phyloP scores from a whole-genome alignment of 2,888 invertebrate species.

The Tachystola acroxantha region DNA sequence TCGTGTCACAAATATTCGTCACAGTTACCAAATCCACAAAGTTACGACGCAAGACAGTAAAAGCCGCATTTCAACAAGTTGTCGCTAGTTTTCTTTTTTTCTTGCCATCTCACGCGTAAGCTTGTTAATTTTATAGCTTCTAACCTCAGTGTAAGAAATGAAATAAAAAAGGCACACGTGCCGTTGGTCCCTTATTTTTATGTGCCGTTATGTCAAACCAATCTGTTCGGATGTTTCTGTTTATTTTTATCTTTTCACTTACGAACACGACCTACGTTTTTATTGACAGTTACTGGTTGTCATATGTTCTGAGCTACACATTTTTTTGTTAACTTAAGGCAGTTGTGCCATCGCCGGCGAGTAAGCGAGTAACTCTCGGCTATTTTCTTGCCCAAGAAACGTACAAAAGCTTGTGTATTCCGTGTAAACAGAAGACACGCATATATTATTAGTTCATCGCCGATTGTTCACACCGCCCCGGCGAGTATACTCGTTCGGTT shows the following conservation, averaged over 20 bases:
- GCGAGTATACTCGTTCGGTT: too few relatives aligned
- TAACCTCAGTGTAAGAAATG: constrained; percentile 6
- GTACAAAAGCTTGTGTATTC: too few relatives aligned
- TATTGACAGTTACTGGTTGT: not conserved
- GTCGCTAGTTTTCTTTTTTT: constrained; percentile 3
- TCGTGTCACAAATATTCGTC: not conserved
- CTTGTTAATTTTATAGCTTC: constrained; percentile 12
- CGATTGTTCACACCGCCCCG: too few relatives aligned
- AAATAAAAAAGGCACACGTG: constrained; percentile 7
- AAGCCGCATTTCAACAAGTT: constrained; percentile 4
- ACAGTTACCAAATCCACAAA: constrained; percentile 4
- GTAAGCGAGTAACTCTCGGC: too few relatives aligned
- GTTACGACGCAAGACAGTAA: constrained; percentile 2
- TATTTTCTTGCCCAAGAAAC: too few relatives aligned
- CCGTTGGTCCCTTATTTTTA: constrained; percentile 8
- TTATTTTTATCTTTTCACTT: not conserved
- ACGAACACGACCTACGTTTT: not conserved
- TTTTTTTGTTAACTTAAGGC: too few relatives aligned
- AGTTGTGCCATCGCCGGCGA: too few relatives aligned
- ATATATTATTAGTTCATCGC: too few relatives aligned
- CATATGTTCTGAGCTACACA: too few relatives aligned
- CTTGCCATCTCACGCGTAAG: constrained; percentile 6
- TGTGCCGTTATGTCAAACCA: constrained; percentile 1
- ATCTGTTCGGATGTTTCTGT: not conserved
- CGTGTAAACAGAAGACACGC: too few relatives aligned